Conservation (phyloP, 2,113 vertebrate genomes). For the Scartelaos histophorus region DNA sequence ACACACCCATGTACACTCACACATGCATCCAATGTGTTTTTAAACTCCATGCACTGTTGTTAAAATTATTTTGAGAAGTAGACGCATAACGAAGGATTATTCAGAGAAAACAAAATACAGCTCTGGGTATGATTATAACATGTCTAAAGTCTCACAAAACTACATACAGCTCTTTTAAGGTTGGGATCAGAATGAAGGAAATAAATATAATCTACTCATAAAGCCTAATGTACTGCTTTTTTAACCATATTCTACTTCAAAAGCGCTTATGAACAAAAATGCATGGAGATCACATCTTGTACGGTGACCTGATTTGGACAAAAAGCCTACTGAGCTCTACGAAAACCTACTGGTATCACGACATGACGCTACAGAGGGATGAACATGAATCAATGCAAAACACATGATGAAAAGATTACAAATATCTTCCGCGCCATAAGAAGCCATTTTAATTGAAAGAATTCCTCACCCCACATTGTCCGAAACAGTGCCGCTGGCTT, state of each 20-base stretch:
- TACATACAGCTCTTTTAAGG: neutral
- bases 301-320: neutral
- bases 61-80: too few relatives aligned
- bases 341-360: neutral
- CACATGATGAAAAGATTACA: constrained; percentile 58
- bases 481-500: constrained; percentile 28
- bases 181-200: neutral
- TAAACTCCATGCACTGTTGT: too few relatives aligned
- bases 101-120: too few relatives aligned
- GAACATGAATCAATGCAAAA: constrained; percentile 49
- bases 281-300: neutral
- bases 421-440: constrained; percentile 35
- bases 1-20: too few relatives aligned
- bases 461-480: constrained; percentile 34
- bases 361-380: neutral
- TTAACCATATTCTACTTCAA: neutral
- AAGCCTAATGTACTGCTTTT: neutral
- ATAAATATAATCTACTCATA: neutral
- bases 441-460: constrained; percentile 68
- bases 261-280: neutral
- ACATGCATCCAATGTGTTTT: too few relatives aligned
- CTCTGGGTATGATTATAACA: too few relatives aligned
- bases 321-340: neutral
- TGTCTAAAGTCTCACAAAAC: too few relatives aligned
- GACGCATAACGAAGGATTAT: too few relatives aligned